Evolutionary conservation across 2,888 invertebrate genomes (phyloP).

Genomic region (Acronicta aceris): DNA sequence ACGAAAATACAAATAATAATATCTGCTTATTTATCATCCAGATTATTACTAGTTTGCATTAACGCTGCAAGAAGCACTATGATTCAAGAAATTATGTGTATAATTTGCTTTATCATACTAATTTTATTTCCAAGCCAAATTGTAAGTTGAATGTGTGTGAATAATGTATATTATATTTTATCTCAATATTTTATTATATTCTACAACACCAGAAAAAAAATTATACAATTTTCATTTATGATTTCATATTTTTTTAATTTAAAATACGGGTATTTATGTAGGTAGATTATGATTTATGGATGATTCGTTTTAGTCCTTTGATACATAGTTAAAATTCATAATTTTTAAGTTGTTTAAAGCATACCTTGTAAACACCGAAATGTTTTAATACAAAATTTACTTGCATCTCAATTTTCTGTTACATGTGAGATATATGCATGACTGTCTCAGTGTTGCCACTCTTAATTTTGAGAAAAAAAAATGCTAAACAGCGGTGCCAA

Average conservation of each 20-base stretch:
- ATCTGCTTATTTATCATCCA: constrained; percentile 9
- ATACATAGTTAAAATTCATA: constrained; percentile 36
- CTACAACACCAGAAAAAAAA: constrained; percentile 6
- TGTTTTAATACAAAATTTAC: constrained; percentile 14
- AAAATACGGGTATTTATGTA: constrained; percentile 57
- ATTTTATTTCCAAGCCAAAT: background rate
- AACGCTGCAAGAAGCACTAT: constrained; percentile 7
- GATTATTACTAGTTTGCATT: constrained; percentile 17
- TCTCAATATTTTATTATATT: constrained; percentile 4
- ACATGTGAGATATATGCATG: background rate
- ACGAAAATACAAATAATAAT: constrained; percentile 11
- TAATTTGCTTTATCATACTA: constrained; percentile 9
- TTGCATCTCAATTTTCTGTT: constrained; percentile 10
- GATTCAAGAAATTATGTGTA: background rate
- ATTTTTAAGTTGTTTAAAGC: constrained; percentile 29
- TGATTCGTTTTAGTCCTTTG: constrained; percentile 15
- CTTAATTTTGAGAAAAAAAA: too few species aligned
- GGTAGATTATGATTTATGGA: constrained; percentile 41
- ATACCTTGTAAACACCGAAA: constrained; percentile 36
- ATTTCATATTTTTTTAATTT: constrained; percentile 29
- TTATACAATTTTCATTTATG: constrained; percentile 14
- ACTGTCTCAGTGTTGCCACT: background rate
- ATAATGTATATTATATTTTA: constrained; percentile 10
- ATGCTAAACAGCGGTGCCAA: too few species aligned
- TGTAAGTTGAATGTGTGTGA: background rate